Evolutionary conservation across 2,888 invertebrate species (phyloP).

Genomic region (Eilema sororculum): DNA sequence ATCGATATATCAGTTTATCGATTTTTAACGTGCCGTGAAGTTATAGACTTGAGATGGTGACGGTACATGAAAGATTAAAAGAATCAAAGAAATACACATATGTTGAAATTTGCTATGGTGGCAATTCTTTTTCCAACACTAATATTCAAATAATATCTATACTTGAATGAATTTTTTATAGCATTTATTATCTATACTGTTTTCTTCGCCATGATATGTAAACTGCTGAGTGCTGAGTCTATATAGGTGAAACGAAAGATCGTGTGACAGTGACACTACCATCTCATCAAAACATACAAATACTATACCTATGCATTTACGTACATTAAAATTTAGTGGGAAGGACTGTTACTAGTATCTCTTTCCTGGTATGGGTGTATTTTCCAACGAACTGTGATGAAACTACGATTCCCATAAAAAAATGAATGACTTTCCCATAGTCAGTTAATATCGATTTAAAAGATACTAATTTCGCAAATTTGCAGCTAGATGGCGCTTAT

Average conservation of each 20-base stretch:
- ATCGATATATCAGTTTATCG: constrained; percentile 11
- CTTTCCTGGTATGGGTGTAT: no score
- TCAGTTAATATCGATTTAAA: neutral
- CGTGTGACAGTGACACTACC: no score
- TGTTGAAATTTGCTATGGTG: neutral
- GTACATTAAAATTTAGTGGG: no score
- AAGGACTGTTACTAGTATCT: no score
- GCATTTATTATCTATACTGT: neutral
- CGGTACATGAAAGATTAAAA: neutral
- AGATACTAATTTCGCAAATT: neutral
- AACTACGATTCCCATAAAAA: no score
- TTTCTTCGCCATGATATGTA: neutral
- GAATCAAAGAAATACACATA: neutral
- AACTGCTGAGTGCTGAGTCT: neutral
- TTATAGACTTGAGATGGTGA: neutral
- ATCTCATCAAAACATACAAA: no score
- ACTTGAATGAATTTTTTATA: no score
- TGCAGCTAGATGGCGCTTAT: neutral
- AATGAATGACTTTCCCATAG: neutral
- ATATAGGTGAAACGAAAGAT: no score
- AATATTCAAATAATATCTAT: no score
- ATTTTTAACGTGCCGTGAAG: constrained; percentile 12
- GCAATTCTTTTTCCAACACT: neutral
- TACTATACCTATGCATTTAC: no score
- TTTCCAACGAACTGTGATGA: no score